These are phyloP conservation scores for Dolomedes plantarius DNA, from an alignment of 2,888 invertebrate species.

Conservation along the genomic window DNA sequence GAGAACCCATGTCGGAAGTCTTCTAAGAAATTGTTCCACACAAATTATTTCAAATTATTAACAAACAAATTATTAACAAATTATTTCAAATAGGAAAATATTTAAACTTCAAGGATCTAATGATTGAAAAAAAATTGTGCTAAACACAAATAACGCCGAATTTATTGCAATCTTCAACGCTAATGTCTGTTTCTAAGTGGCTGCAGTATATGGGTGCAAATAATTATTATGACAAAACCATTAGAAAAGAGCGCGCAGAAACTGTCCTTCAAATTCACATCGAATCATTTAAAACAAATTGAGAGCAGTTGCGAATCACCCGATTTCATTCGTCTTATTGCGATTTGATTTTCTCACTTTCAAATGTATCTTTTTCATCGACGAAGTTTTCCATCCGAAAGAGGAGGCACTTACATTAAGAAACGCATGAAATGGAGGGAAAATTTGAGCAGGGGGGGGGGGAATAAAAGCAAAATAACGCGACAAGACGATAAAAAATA, in stretches of 20 bases:
- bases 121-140: no score
- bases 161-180: background rate
- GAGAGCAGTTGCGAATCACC: background rate
- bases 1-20: no score
- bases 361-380: slow-evolving; percentile 13
- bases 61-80: no score
- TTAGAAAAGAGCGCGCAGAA: background rate
- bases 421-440: slow-evolving; percentile 3
- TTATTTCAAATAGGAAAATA: no score
- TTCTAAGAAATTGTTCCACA: no score
- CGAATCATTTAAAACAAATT: slow-evolving; percentile 11
- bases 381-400: background rate
- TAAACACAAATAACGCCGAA: background rate
- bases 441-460: background rate
- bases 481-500: slow-evolving; percentile 5
- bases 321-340: slow-evolving; percentile 8
- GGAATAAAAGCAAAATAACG: background rate
- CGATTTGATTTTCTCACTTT: slow-evolving; percentile 14
- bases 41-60: no score
- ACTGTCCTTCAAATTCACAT: background rate
- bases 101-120: no score
- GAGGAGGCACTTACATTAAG: slow-evolving; percentile 8
- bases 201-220: background rate
- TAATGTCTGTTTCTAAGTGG: background rate
- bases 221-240: background rate